Evolutionary conservation across 2,797 vertebrate species (phyloP), one percentile per base, ranked within the genome.

Genomic region (Tapera naevia): DNA sequence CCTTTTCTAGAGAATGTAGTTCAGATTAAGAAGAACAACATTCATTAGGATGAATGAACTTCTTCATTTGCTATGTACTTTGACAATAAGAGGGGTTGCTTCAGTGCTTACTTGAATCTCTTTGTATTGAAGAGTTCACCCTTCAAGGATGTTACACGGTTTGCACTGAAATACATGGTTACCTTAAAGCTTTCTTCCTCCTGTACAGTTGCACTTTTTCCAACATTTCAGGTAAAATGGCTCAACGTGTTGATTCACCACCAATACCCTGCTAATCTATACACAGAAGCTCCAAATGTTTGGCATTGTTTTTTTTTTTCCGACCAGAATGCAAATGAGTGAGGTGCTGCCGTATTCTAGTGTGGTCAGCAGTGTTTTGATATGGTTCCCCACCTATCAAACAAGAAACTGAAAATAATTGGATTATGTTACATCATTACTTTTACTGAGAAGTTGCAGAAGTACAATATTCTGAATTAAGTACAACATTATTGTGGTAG

Each of bases 401-500:
- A 72, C 41, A 67, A 88, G 71, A 95, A 79, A 30, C 35, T 78
- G 53, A 30, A 86, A 95, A 66, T 50, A 61, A 87, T 46, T 78
- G 32, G 35, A 66, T 88, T 72, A 37, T 16, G 17, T 51, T 76
- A 48, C 17, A 19, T 66, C n/a, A n/a, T n/a, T 74, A 57, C 72
- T 76, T 94, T 41, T 73, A 69, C 65, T 53, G 56, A 88, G 69
- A 90, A 83, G 48, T 83, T 88, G 69, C 37, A 66, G 60, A 81
- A 91, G 56, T 79, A 85, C 78, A 85, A 10, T 53, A 76, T 91
- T 78, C 60, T 91, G 86, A 92, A 61, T 80, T 80, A 67, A 74
- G 39, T 43, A 61, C 71, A 81, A 41, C 8, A n/a, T 74, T 53
- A 51, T n/a, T 88, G 46, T 80, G 69, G 45, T 72, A 73, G 64